Evolutionary conservation across 2,113 vertebrate species (phyloP).

Genomic region (Nothocercus nigrocapillus): DNA sequence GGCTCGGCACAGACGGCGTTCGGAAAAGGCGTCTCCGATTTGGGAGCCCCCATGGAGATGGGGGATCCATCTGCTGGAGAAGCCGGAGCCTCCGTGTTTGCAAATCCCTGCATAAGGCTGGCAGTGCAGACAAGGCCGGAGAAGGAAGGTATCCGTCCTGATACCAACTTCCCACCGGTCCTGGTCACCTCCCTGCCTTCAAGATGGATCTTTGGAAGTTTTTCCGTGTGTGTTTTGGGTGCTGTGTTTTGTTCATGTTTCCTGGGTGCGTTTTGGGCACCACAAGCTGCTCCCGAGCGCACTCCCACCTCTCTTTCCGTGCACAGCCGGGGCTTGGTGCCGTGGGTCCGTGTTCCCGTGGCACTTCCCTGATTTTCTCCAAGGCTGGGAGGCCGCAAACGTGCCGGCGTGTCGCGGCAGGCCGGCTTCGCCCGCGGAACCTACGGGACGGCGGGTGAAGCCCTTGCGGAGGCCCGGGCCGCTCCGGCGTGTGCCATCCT

Average conservation of each 20-base stretch:
- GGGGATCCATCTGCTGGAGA: rapidly evolving
- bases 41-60: rapidly evolving
- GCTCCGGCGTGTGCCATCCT: rapidly evolving
- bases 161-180: background rate
- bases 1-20: background rate
- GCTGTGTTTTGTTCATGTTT: no score
- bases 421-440: background rate
- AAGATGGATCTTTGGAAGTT: background rate
- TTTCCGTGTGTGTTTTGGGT: no score
- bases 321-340: rapidly evolving
- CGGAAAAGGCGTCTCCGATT: background rate
- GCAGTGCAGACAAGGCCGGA: rapidly evolving
- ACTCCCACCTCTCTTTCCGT: rapidly evolving
- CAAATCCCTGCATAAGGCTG: background rate
- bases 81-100: rapidly evolving
- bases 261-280: no score
- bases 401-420: background rate
- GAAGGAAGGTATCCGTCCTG: rapidly evolving
- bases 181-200: background rate
- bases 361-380: background rate
- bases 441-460: background rate
- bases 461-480: background rate
- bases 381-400: background rate
- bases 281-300: rapidly evolving
- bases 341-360: rapidly evolving